Evolutionary conservation across 2,113 vertebrate genomes (phyloP).

Genomic region (Craseonycteris thonglongyai): DNA sequence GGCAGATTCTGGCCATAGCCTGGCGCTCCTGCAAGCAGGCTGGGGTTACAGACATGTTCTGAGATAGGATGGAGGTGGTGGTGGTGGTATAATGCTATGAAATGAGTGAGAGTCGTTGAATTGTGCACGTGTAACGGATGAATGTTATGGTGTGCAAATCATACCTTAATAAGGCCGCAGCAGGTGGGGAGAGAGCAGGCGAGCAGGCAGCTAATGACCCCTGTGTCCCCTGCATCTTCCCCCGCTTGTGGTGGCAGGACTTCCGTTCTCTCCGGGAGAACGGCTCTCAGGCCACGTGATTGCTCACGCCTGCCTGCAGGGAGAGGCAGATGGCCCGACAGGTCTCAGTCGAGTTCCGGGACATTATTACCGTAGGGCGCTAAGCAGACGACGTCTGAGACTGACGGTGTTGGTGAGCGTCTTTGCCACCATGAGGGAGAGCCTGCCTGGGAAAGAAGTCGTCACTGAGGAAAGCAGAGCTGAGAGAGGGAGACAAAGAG

Average conservation of each 20-base stretch:
- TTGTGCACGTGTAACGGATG: no score
- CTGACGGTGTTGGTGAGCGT: rapidly evolving
- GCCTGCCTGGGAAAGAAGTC: neutral
- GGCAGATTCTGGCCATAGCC: neutral
- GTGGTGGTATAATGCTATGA: neutral
- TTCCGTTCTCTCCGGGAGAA: neutral
- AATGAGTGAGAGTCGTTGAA: neutral
- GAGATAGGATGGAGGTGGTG: neutral
- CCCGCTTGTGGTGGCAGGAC: neutral
- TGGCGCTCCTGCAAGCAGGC: neutral
- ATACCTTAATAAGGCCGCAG: neutral
- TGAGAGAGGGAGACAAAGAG: neutral
- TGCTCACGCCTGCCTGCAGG: neutral
- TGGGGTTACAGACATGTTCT: neutral
- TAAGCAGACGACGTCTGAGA: neutral
- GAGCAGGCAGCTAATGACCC: no score
- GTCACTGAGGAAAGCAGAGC: neutral
- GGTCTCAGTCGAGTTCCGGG: no score
- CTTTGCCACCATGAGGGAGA: neutral
- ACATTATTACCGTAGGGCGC: neutral
- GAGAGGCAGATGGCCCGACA: neutral
- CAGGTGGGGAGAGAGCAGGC: neutral
- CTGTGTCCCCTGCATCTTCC: rapidly evolving
- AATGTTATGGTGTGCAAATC: neutral
- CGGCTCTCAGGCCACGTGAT: rapidly evolving